phyloP scores from a whole-genome alignment of 2,888 invertebrate genomes.

The Pachymerium ferrugineum region DNA sequence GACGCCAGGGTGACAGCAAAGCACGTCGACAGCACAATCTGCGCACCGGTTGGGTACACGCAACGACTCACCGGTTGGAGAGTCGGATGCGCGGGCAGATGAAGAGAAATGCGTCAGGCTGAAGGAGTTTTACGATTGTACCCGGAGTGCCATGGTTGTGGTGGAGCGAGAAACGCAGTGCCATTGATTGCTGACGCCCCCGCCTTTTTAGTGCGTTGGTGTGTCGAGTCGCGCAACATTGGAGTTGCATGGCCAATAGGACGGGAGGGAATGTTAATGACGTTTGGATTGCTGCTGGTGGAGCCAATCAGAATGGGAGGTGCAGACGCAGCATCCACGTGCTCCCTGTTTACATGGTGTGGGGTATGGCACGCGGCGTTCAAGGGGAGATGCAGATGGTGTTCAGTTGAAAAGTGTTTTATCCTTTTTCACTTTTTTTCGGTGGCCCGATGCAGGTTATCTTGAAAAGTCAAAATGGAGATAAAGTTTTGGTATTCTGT shows the following conservation, averaged over 20 bases:
- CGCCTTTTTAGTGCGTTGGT: background rate
- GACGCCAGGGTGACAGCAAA: slow-evolving; percentile 16
- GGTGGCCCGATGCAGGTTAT: no score
- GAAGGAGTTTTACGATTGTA: background rate
- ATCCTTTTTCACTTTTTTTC: background rate
- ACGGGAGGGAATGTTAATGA: background rate
- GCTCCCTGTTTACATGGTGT: background rate
- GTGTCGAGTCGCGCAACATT: background rate
- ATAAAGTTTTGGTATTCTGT: no score
- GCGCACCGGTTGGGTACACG: background rate
- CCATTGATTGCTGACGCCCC: background rate
- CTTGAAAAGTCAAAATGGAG: no score
- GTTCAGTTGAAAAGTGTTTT: background rate
- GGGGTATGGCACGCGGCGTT: background rate
- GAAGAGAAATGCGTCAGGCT: background rate
- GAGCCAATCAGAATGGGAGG: background rate
- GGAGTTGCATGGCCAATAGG: background rate
- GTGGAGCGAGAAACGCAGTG: background rate
- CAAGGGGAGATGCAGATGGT: background rate
- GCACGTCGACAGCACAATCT: background rate
- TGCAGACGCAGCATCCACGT: background rate
- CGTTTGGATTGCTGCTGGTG: background rate
- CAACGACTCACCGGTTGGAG: background rate
- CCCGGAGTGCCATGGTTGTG: background rate
- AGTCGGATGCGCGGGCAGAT: background rate